A percentile compares a stretch with the other conserved stretches of the same genome.
Evolutionary conservation across 2,113 vertebrate genomes (phyloP).

Genomic region (Lasiurus borealis): DNA sequence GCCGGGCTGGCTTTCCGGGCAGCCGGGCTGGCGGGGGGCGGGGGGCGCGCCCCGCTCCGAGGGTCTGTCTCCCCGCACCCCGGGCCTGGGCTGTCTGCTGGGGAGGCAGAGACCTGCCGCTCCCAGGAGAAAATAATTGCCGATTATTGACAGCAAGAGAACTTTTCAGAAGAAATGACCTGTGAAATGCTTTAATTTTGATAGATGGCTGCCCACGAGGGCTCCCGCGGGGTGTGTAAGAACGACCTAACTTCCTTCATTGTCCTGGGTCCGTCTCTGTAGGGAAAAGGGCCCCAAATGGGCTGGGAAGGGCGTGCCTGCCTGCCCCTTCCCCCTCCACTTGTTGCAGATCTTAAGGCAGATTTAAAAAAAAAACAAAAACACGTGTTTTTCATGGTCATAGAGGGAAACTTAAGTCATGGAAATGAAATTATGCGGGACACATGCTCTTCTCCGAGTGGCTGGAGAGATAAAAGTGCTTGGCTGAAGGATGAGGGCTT

Average conservation of each 20-base stretch:
- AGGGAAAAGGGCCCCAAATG: background rate
- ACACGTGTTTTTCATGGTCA: background rate
- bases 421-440: background rate
- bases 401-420: background rate
- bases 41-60: background rate
- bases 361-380: background rate
- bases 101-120: conserved; percentile 2
- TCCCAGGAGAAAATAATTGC: background rate
- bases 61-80: background rate
- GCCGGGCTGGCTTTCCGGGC: background rate
- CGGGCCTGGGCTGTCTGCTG: background rate
- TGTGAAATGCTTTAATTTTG: conserved; percentile 77
- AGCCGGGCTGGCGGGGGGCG: background rate
- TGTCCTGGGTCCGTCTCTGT: background rate
- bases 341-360: background rate
- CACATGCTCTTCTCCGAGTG: background rate
- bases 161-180: conserved; percentile 66
- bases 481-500: background rate
- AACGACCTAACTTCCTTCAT: background rate
- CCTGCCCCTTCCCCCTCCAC: background rate
- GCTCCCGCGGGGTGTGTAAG: background rate
- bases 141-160: conserved; percentile 60
- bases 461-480: background rate
- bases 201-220: conserved; percentile 50
- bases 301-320: background rate